A percentile compares a stretch with the other conserved stretches of the same genome.
phyloP scores from a whole-genome alignment of 2,113 vertebrate species.

The Atractosteus spatula region DNA sequence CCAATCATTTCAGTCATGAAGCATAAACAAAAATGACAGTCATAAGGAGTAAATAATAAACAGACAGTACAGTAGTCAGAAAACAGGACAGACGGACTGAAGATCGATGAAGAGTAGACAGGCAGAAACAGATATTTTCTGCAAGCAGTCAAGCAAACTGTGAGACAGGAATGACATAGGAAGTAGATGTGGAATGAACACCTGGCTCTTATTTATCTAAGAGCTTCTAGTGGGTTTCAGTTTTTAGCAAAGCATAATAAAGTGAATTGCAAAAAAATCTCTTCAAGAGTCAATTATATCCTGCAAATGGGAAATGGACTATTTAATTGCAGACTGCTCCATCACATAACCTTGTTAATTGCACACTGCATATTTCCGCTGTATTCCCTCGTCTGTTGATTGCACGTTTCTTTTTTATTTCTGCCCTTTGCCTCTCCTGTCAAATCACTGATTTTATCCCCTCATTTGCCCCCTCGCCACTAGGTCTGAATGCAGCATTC shows the following conservation, averaged over 20 bases:
- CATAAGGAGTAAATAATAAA: slow-evolving; percentile 59
- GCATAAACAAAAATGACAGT: slow-evolving; percentile 42
- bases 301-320: slow-evolving; percentile 55
- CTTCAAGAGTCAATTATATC: slow-evolving; percentile 56
- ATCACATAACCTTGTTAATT: slow-evolving; percentile 58
- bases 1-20: slow-evolving; percentile 52
- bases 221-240: slow-evolving; percentile 31
- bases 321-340: slow-evolving; percentile 59
- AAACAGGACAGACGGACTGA: not conserved
- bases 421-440: slow-evolving; percentile 18
- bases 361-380: slow-evolving; percentile 49
- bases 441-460: slow-evolving; percentile 38
- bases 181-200: slow-evolving; percentile 58
- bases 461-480: slow-evolving; percentile 27
- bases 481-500: too few species aligned
- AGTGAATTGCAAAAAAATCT: slow-evolving; percentile 49
- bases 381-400: slow-evolving; percentile 47
- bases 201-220: slow-evolving; percentile 51
- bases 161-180: slow-evolving; percentile 29
- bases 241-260: slow-evolving; percentile 33
- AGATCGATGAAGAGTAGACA: slow-evolving; percentile 21
- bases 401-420: slow-evolving; percentile 43
- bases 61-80: slow-evolving; percentile 45
- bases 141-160: slow-evolving; percentile 31
- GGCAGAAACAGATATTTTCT: slow-evolving; percentile 47